Base-by-base conservation (phyloP, 2,797 vertebrate genomes). In the Silurus aristotelis region DNA sequence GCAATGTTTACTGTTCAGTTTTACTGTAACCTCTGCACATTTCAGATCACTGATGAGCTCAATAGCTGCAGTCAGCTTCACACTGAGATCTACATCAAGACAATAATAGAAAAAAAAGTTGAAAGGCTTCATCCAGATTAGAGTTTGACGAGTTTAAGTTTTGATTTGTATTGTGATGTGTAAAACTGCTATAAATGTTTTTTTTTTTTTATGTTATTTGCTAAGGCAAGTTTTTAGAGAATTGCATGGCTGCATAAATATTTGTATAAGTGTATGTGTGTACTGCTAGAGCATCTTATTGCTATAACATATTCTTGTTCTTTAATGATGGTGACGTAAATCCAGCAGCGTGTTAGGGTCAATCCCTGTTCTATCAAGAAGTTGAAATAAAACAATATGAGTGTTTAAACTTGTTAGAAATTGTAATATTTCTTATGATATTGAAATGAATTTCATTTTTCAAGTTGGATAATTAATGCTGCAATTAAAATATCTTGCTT, bases 401-500 rank as follows among this genome's bases (percentile, higher is more conserved):
- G 8, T 22, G 5, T 56, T 76, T 52, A 15, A 52, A 43, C 46
- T 56, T 22, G 38, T n/a, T 7, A 79, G 10, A 46, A 79, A 46
- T 64, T 20, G 6, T 56, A 6, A 60, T 25, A 80, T n/a, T 25
- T 25, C 43, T 25, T 17, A 15, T 63, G 56, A 12, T 5, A 20
- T 58, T 31, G 31, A 80, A 25, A 25, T 46, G 25, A 19, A 17
- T 17, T 13, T 52, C 48, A 52, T 52, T 52, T 38, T 66, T 80
- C 14, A 19, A 10, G 38, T 6, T 12, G 38, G 48, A 25, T 2
- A 64, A n/a, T 22, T 43, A 25, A 48, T 22, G 14, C 25, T 80
- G 43, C 2, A 25, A 80, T 66, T 80, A 64, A 80, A 80, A 80
- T 64, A 58, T 25, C 22, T 6, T 80, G 61, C 61, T 48, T 63